Conservation (phyloP, 2,888 invertebrate species). For the Agrilus mali region DNA sequence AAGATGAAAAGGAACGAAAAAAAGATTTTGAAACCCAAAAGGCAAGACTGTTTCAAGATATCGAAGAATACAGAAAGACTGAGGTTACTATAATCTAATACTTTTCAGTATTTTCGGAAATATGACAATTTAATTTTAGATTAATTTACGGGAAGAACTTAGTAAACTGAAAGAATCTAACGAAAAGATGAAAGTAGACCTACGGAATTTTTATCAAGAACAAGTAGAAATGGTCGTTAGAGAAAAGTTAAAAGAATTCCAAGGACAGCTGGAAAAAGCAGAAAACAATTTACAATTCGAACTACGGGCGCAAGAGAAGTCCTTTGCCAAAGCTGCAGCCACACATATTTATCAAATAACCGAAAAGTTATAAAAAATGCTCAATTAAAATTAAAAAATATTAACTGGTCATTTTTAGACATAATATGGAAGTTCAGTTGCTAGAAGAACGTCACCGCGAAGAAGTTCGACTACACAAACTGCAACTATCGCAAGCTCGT, state of each 20-base stretch:
- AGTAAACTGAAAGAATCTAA: constrained; percentile 37
- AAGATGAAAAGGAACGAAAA: constrained; percentile 16
- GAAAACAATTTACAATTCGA: constrained; percentile 52
- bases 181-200: constrained; percentile 51
- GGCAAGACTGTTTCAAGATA: constrained; percentile 23
- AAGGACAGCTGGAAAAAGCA: constrained; percentile 57
- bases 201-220: constrained; percentile 65
- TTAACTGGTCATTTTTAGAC: constrained; percentile 42
- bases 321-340: constrained; percentile 56
- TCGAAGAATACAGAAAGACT: constrained; percentile 25
- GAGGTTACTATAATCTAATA: constrained; percentile 20
- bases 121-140: constrained; percentile 24
- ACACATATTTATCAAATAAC: constrained; percentile 59
- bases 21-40: constrained; percentile 26
- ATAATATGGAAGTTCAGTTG: constrained; percentile 60
- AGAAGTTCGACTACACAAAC: constrained; percentile 58
- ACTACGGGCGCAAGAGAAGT: constrained; percentile 48
- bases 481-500: constrained; percentile 56
- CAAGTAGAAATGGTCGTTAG: constrained; percentile 69
- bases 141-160: constrained; percentile 32
- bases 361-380: constrained; percentile 38
- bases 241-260: constrained; percentile 65
- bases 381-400: too few species aligned
- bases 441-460: constrained; percentile 69
- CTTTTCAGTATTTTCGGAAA: constrained; percentile 1